Conservation (phyloP, 1,140 invertebrate species). For the Calycopis cecrops region DNA sequence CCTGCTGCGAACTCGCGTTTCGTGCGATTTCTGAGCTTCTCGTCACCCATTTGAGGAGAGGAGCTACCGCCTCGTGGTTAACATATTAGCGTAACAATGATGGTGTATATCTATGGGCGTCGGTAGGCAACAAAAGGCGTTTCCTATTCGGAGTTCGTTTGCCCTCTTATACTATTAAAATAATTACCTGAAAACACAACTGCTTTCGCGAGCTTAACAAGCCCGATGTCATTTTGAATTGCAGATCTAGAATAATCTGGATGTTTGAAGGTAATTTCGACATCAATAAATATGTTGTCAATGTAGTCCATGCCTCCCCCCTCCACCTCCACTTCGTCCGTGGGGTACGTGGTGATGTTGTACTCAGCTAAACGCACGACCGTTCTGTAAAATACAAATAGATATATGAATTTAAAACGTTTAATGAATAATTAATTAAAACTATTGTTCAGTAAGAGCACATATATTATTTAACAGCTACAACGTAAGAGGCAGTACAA, state of each 20-base stretch:
- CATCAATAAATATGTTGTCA: slow-evolving; percentile 19
- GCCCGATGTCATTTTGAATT: slow-evolving; percentile 29
- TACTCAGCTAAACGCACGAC: slow-evolving; percentile 33
- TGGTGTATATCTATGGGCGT: too few species aligned
- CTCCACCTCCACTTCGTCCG: slow-evolving; percentile 24
- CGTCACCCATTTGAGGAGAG: too few species aligned
- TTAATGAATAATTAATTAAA: not conserved
- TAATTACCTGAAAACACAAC: slow-evolving; percentile 26
- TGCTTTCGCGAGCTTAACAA: slow-evolving; percentile 22
- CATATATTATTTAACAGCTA: too few species aligned
- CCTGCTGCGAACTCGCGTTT: too few species aligned
- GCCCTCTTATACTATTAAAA: too few species aligned
- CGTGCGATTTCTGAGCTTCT: too few species aligned
- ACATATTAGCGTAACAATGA: too few species aligned
- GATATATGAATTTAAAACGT: not conserved
- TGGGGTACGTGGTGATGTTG: slow-evolving; percentile 28
- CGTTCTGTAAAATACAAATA: slow-evolving; percentile 23
- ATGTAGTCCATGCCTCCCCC: slow-evolving; percentile 24
- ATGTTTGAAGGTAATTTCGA: slow-evolving; percentile 18
- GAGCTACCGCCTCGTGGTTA: too few species aligned
- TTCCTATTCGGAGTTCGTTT: too few species aligned
- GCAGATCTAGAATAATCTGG: slow-evolving; percentile 11
- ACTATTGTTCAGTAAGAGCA: too few species aligned
- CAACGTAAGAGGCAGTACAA: too few species aligned
- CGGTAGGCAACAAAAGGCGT: too few species aligned